These are phyloP conservation scores for Dinocampus coccinellae DNA, from an alignment of 2,888 invertebrate species.

Conservation along the genomic window DNA sequence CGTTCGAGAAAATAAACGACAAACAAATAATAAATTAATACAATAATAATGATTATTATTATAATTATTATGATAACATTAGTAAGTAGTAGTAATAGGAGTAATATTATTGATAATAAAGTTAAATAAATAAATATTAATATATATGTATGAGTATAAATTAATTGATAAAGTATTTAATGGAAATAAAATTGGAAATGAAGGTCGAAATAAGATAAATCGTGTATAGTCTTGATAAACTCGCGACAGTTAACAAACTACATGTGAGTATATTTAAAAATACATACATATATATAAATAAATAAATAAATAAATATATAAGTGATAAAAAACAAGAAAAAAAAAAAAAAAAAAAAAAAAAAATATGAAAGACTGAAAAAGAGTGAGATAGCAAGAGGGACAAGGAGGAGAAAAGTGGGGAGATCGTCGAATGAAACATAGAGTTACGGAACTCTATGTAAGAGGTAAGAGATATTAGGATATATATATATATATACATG, in stretches of 20 bases:
- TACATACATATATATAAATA: neutral
- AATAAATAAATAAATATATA: neutral
- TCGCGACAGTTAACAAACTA: neutral
- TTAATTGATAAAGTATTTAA: neutral
- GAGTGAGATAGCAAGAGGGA: neutral
- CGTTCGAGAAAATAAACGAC: no score
- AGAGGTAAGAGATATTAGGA: conserved; percentile 14
- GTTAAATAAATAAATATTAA: neutral
- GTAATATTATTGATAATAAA: neutral
- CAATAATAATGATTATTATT: no score
- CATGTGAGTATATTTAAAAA: neutral
- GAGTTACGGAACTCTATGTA: neutral
- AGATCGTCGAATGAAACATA: neutral
- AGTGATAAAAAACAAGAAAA: neutral
- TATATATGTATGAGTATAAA: neutral
- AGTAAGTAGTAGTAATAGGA: no score
- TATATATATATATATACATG: neutral
- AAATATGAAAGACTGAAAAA: neutral
- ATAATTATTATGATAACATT: no score
- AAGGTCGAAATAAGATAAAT: conserved; percentile 15
- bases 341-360: conserved; percentile 4
- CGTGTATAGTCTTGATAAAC: conserved; percentile 6
- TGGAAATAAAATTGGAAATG: conserved; percentile 6
- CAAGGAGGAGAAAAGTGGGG: no score
- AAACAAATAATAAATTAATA: no score